phyloP scores from a whole-genome alignment of 92 coral and sea anemone species.

The Phenganax subtilis region DNA sequence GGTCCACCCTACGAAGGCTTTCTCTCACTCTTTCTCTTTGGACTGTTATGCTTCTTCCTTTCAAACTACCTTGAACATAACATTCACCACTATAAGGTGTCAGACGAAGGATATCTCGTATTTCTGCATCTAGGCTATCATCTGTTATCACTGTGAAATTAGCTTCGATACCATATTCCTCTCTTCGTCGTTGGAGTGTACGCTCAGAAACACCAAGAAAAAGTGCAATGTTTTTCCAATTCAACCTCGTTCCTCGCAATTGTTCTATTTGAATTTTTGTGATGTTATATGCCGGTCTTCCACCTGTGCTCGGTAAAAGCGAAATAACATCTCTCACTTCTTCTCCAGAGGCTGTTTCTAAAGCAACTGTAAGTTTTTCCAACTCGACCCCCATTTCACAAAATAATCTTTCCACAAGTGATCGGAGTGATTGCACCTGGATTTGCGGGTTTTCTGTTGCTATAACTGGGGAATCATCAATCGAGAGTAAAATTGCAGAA shows the following conservation, averaged over 20 bases:
- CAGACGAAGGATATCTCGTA: conserved; percentile 13
- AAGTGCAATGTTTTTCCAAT: conserved; percentile 16
- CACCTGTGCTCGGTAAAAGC: conserved; percentile 6
- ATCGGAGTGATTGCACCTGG: too few species aligned
- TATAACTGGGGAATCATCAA: too few species aligned
- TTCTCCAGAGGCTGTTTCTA: background rate
- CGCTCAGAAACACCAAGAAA: conserved; percentile 37
- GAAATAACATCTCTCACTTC: background rate
- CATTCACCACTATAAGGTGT: conserved; percentile 27
- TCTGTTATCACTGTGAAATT: background rate
- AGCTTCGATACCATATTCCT: conserved; percentile 2
- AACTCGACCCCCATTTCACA: background rate
- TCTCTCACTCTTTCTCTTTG: conserved; percentile 9
- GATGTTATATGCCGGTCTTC: conserved; percentile 24
- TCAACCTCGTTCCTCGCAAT: conserved; percentile 20
- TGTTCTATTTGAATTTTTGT: background rate
- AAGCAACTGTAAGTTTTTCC: background rate
- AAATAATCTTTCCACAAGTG: too few species aligned
- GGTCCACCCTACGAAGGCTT: background rate
- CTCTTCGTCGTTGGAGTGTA: conserved; percentile 8
- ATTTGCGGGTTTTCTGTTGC: too few species aligned
- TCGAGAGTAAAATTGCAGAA: too few species aligned
- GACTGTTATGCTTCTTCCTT: conserved; percentile 16
- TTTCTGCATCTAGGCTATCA: background rate
- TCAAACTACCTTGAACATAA: conserved; percentile 3